Conservation (phyloP, 2,797 vertebrate species). For the Schizothorax lantsangensis region DNA sequence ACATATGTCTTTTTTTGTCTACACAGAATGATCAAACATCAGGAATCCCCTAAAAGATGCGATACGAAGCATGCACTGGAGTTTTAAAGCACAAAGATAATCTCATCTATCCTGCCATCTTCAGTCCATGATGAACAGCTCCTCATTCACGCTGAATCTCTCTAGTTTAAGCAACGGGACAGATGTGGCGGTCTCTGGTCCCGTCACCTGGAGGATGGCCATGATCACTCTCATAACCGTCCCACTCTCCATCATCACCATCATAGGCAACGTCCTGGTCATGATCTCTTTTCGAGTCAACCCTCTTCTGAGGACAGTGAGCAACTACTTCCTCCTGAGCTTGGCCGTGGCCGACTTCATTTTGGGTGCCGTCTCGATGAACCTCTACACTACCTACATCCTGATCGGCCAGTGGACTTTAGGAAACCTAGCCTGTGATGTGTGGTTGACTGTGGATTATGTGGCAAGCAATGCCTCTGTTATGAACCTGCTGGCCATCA, state of each 20-base stretch:
- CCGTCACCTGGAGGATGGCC: constrained; percentile 50
- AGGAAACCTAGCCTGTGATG: constrained; percentile 60
- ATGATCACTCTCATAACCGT: constrained; percentile 57
- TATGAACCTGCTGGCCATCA: constrained; percentile 61
- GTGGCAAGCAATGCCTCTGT: constrained; percentile 63
- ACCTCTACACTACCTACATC: constrained; percentile 63
- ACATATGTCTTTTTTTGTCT: constrained; percentile 14
- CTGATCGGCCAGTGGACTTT: constrained; percentile 59
- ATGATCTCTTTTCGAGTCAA: constrained; percentile 60
- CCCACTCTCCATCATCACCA: constrained; percentile 56
- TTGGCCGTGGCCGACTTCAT: constrained; percentile 62
- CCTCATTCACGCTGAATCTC: constrained; percentile 23
- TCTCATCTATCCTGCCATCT: background rate
- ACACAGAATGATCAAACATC: constrained; percentile 19
- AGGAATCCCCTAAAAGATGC: constrained; percentile 9
- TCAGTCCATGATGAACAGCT: constrained; percentile 37
- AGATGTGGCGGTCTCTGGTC: background rate
- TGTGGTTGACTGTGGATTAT: constrained; percentile 62
- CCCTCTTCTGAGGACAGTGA: constrained; percentile 57
- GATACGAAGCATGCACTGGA: background rate
- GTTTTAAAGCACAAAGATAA: constrained; percentile 25
- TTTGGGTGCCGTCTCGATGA: constrained; percentile 60
- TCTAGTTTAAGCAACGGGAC: constrained; percentile 45
- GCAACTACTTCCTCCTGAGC: constrained; percentile 63
- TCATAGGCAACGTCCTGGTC: constrained; percentile 60